phyloP scores from a whole-genome alignment of 2,113 vertebrate species.

The Catharus bicknelli region DNA sequence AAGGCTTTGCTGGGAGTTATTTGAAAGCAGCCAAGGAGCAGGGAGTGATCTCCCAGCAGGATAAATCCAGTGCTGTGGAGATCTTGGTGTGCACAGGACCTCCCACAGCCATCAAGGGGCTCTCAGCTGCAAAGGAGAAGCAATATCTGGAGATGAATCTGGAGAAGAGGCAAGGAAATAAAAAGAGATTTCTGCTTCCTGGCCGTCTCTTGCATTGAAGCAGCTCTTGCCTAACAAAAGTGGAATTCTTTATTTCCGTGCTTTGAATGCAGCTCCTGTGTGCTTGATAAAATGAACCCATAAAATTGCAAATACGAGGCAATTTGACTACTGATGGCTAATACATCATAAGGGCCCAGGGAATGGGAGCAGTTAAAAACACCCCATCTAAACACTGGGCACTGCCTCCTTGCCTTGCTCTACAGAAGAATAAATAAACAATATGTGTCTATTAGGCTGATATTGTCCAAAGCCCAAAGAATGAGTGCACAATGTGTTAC shows the following conservation, averaged over 20 bases:
- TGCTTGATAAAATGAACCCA: slow-evolving; percentile 58
- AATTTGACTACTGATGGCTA: slow-evolving; percentile 61
- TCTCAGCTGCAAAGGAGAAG: not conserved
- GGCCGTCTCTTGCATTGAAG: not conserved
- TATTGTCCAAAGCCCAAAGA: slow-evolving; percentile 16
- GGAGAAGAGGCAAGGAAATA: not conserved
- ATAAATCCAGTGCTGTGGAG: not conserved
- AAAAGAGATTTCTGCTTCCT: not conserved
- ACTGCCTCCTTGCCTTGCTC: not conserved
- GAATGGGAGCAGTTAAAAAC: slow-evolving; percentile 31
- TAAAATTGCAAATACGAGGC: slow-evolving; percentile 66
- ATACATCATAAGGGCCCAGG: slow-evolving; percentile 45
- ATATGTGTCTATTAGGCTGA: slow-evolving; percentile 34
- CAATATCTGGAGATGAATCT: not conserved
- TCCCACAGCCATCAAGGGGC: not conserved
- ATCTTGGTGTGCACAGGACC: not conserved
- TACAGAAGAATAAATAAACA: slow-evolving; percentile 54
- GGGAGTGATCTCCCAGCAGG: not conserved
- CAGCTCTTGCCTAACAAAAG: slow-evolving; percentile 21
- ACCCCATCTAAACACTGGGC: not conserved
- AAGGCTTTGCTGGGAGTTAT: not conserved
- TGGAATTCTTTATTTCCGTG: slow-evolving; percentile 30
- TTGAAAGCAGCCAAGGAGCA: not conserved
- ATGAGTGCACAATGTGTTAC: not conserved
- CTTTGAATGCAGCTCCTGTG: slow-evolving; percentile 39